phyloP scores from a whole-genome alignment of 2,888 invertebrate species.

The Trichopoda pennipes region DNA sequence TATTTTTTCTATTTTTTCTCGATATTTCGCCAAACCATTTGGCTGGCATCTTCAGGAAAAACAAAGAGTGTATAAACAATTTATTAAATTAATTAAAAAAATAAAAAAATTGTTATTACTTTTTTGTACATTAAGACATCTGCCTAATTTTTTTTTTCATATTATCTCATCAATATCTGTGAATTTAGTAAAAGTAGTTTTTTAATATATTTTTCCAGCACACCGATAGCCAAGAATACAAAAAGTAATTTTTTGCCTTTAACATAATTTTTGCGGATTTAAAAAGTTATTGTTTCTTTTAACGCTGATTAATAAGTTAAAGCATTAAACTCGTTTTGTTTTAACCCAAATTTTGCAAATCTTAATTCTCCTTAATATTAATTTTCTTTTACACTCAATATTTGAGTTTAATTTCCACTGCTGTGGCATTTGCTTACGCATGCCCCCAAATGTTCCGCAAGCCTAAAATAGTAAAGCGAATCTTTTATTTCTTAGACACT shows the following conservation, averaged over 20 bases:
- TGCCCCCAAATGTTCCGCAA: conserved; percentile 20
- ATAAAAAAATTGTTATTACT: too few relatives aligned
- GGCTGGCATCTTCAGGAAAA: too few relatives aligned
- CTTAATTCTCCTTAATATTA: conserved; percentile 26
- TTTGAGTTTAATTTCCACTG: conserved; percentile 18
- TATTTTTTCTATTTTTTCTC: too few relatives aligned
- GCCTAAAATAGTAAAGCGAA: conserved; percentile 20
- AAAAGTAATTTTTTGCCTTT: conserved; percentile 7
- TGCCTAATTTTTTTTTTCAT: not conserved
- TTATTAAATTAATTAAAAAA: too few relatives aligned
- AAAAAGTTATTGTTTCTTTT: not conserved
- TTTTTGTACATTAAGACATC: too few relatives aligned
- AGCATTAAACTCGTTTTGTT: conserved; percentile 34
- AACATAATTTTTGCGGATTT: not conserved
- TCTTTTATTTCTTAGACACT: not conserved
- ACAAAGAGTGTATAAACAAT: too few relatives aligned
- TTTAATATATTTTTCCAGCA: not conserved
- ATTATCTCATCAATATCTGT: conserved; percentile 25
- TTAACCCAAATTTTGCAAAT: conserved; percentile 37
- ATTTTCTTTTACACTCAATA: not conserved
- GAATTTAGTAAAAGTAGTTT: conserved; percentile 40
- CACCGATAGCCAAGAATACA: conserved; percentile 1
- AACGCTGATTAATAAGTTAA: conserved; percentile 4
- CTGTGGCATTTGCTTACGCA: conserved; percentile 41
- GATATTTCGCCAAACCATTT: too few relatives aligned